Percentiles rank a stretch among this genome's conserved stretches.
These are phyloP conservation scores for Campaea margaritaria DNA, from an alignment of 2,888 invertebrate genomes.

Conservation along the genomic window DNA sequence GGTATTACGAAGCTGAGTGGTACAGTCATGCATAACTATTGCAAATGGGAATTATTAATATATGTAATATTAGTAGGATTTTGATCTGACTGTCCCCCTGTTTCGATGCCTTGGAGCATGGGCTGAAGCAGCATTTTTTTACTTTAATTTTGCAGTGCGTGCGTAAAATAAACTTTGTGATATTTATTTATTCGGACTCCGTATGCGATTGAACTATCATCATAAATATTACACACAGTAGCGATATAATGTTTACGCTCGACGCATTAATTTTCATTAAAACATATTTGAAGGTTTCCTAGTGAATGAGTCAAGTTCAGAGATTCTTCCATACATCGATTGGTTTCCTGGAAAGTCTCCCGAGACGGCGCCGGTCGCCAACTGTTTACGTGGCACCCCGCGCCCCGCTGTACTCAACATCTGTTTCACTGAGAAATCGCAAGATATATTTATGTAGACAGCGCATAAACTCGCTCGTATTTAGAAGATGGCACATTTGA, in stretches of 20 bases:
- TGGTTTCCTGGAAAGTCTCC: slow-evolving; percentile 37
- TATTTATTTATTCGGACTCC: neutral
- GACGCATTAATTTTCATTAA: slow-evolving; percentile 15
- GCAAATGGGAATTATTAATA: too few relatives aligned
- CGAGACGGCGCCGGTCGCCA: slow-evolving; percentile 36
- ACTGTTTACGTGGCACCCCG: slow-evolving; percentile 34
- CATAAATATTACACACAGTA: slow-evolving; percentile 6
- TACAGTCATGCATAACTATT: too few relatives aligned
- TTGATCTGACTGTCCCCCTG: too few relatives aligned
- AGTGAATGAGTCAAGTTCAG: slow-evolving; percentile 42
- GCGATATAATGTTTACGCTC: slow-evolving; percentile 11
- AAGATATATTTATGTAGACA: slow-evolving; percentile 1
- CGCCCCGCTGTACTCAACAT: slow-evolving; percentile 10
- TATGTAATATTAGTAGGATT: too few relatives aligned
- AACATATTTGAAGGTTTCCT: slow-evolving; percentile 25
- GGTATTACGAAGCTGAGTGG: too few relatives aligned
- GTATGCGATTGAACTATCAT: neutral
- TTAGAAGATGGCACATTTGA: neutral
- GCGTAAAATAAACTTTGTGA: too few relatives aligned
- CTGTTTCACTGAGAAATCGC: slow-evolving; percentile 15
- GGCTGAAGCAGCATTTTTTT: neutral
- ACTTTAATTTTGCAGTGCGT: neutral
- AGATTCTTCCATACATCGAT: slow-evolving; percentile 27
- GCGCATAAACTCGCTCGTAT: slow-evolving; percentile 1
- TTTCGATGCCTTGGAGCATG: too few relatives aligned